Conservation (phyloP, 1,140 invertebrate species). For the Akabosia matsudoensis region DNA sequence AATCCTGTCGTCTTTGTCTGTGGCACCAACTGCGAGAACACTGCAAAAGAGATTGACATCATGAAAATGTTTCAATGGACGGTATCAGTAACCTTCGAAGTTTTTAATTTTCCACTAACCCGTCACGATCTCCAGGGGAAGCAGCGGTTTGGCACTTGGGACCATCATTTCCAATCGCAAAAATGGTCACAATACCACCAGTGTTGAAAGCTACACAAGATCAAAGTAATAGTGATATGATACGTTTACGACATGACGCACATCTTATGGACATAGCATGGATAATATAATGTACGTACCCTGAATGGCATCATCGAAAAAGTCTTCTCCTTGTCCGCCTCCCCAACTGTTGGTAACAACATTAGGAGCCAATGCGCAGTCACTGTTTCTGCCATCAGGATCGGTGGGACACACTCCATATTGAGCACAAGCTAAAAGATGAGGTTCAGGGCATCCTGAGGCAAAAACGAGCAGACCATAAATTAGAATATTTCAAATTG, state of each 20-base stretch:
- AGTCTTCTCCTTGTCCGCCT: not conserved
- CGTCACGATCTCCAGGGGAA: not conserved
- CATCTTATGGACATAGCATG: no score
- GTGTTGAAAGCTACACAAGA: not conserved
- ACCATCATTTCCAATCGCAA: slow-evolving; percentile 4
- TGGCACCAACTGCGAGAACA: slow-evolving; percentile 3
- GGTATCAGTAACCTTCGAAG: not conserved
- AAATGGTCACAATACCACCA: not conserved
- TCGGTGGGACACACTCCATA: not conserved
- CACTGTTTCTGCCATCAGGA: not conserved
- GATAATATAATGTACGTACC: no score
- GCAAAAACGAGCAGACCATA: no score
- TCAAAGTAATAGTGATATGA: no score
- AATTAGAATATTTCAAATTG: no score
- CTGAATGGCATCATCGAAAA: not conserved
- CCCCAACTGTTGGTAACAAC: slow-evolving; percentile 16
- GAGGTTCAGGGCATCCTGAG: slow-evolving; percentile 4
- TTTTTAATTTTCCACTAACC: not conserved
- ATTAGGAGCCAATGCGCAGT: not conserved
- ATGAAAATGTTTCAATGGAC: not conserved
- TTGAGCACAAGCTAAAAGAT: not conserved
- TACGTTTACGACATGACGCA: no score
- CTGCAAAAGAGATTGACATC: not conserved
- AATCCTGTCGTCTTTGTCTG: slow-evolving; percentile 5
- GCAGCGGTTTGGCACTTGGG: not conserved